Percentiles rank a stretch among this genome's conserved stretches.
Conservation (phyloP, 2,797 vertebrate genomes). For the Pterois miles region DNA sequence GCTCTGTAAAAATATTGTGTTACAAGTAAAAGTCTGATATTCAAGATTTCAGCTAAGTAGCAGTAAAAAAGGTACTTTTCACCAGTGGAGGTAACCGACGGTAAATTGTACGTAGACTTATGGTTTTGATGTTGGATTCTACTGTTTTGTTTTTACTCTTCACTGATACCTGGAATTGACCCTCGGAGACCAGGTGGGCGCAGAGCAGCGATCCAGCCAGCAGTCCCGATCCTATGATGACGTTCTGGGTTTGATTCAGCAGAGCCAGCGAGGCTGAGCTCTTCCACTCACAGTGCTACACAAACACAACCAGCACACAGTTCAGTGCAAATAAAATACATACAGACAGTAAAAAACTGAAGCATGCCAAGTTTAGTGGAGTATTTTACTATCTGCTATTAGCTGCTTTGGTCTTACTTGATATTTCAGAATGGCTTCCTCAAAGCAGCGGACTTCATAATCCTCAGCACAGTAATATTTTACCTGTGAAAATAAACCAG, state of each 20-base stretch:
- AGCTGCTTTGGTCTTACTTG: slow-evolving; percentile 79
- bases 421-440: slow-evolving; percentile 88
- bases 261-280: slow-evolving; percentile 89
- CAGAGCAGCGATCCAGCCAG: slow-evolving; percentile 91
- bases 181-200: slow-evolving; percentile 87
- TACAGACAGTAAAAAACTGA: rapidly evolving
- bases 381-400: not conserved
- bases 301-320: not conserved
- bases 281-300: slow-evolving; percentile 90
- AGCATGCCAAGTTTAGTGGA: not conserved
- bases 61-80: no score
- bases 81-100: no score
- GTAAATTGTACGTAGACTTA: not conserved
- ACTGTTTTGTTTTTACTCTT: not conserved
- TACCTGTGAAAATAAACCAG: slow-evolving; percentile 77
- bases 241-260: slow-evolving; percentile 92
- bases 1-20: no score
- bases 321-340: not conserved
- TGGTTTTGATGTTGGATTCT: not conserved
- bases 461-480: slow-evolving; percentile 91
- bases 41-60: no score
- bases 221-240: slow-evolving; percentile 90
- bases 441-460: slow-evolving; percentile 90
- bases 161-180: slow-evolving; percentile 77
- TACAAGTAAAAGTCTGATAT: no score